phyloP scores from a whole-genome alignment of 2,797 vertebrate genomes.

The Lagodon rhomboides region DNA sequence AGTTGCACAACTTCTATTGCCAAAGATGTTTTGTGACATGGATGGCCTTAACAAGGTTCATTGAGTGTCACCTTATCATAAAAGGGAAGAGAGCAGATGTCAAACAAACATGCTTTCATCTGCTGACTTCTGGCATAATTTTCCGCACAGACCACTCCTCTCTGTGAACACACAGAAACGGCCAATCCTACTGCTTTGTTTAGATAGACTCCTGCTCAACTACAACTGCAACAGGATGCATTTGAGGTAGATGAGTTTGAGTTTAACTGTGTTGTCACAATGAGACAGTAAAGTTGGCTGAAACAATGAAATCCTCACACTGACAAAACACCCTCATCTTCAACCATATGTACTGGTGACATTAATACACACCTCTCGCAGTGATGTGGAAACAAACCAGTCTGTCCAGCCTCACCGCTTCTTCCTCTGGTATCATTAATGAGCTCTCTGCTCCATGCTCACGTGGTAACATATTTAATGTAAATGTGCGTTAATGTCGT shows the following conservation, averaged over 20 bases:
- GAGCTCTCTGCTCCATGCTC: background rate
- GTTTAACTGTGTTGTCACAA: slow-evolving; percentile 18
- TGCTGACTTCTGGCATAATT: slow-evolving; percentile 9
- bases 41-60: background rate
- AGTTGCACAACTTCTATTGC: slow-evolving; percentile 6
- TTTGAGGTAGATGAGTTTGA: slow-evolving; percentile 2
- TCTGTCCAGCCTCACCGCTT: slow-evolving; percentile 20
- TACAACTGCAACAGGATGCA: background rate
- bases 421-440: background rate
- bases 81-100: background rate
- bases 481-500: background rate
- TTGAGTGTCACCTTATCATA: slow-evolving; percentile 14
- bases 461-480: no score
- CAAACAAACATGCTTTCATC: slow-evolving; percentile 28
- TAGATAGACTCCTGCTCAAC: background rate
- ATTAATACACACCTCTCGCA: slow-evolving; percentile 8
- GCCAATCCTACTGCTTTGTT: background rate
- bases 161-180: background rate
- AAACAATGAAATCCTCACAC: background rate
- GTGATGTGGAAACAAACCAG: slow-evolving; percentile 8
- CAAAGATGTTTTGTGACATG: slow-evolving; percentile 1
- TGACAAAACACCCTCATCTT: slow-evolving; percentile 9
- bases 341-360: background rate
- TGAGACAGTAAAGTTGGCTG: background rate
- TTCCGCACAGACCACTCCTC: background rate